These are phyloP conservation scores for Centrocercus urophasianus DNA, from an alignment of 2,113 vertebrate species.

Conservation along the genomic window DNA sequence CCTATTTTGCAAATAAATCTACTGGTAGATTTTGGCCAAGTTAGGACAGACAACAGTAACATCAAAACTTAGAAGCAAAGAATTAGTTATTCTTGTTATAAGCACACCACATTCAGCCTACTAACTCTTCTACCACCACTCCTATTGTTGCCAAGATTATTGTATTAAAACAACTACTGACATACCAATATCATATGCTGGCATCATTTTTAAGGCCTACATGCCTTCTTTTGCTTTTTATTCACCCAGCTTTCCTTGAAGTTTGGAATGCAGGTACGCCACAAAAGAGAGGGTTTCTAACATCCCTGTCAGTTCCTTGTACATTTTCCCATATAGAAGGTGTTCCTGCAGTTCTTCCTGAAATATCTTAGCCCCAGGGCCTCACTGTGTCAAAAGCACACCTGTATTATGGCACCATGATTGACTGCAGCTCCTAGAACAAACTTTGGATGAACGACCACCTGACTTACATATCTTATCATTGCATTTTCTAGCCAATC, in stretches of 20 bases:
- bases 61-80: neutral
- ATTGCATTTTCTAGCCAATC: neutral
- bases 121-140: neutral
- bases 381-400: neutral
- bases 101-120: neutral
- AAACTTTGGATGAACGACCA: neutral
- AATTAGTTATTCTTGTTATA: neutral
- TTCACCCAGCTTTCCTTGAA: neutral
- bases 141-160: neutral
- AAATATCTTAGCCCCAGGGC: neutral
- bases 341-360: neutral
- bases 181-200: neutral
- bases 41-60: neutral
- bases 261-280: neutral
- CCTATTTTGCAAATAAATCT: neutral
- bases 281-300: neutral
- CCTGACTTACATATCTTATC: neutral
- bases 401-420: neutral
- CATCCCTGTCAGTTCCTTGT: neutral
- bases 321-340: neutral
- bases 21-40: neutral
- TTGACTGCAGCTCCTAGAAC: neutral
- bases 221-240: neutral
- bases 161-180: neutral
- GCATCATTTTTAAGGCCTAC: neutral